Percentiles rank a stretch among this genome's conserved stretches.
Conservation (phyloP, 2,797 vertebrate genomes). For the Onychomys torridus region DNA sequence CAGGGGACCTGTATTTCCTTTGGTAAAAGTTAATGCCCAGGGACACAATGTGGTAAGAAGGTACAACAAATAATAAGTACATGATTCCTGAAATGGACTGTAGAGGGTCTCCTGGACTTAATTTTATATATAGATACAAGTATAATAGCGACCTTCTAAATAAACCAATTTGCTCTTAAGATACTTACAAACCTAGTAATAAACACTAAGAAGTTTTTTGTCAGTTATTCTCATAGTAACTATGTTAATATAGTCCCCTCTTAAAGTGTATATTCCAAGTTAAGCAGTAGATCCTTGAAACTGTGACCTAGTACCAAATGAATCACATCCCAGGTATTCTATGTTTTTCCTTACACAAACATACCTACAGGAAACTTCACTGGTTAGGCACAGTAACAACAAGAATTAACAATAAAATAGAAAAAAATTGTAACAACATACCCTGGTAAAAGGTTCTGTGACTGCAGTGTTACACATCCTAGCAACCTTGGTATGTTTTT, state of each 20-base stretch:
- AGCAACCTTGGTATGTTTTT: background rate
- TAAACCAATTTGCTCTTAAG: slow-evolving; percentile 34
- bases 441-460: background rate
- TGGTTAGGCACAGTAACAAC: background rate
- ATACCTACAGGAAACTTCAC: background rate
- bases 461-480: background rate
- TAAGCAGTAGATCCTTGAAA: background rate
- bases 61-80: slow-evolving; percentile 45
- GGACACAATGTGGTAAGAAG: slow-evolving; percentile 2
- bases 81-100: background rate
- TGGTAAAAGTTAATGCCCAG: slow-evolving; percentile 36
- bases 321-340: background rate
- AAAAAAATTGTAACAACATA: background rate
- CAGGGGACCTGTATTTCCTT: slow-evolving; percentile 15
- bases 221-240: slow-evolving; percentile 50
- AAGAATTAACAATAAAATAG: background rate
- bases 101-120: slow-evolving; percentile 9
- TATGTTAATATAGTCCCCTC: slow-evolving; percentile 10
- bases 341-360: background rate
- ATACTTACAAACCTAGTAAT: slow-evolving; percentile 33
- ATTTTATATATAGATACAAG: slow-evolving; percentile 53
- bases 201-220: slow-evolving; percentile 20
- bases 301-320: background rate
- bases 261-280: background rate
- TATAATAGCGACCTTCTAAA: slow-evolving; percentile 44